Conservation (phyloP, 2,888 invertebrate genomes). For the Chloroclysta siterata region DNA sequence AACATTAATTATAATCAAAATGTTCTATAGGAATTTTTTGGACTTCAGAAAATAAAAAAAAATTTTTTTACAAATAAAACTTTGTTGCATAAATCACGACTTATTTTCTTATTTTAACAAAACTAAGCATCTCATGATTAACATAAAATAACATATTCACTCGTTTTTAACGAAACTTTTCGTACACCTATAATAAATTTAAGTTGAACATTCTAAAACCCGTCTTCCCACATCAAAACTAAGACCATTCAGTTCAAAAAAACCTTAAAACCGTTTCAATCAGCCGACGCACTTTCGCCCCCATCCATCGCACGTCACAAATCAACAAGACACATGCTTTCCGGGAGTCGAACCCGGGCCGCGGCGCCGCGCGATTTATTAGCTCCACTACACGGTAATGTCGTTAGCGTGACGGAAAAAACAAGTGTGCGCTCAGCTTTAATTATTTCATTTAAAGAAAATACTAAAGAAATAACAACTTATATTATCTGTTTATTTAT, state of each 20-base stretch:
- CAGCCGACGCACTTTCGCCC: slow-evolving; percentile 47
- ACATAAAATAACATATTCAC: no score
- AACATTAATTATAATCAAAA: no score
- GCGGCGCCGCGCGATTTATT: slow-evolving; percentile 74
- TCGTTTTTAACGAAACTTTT: neutral
- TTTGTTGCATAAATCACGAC: no score
- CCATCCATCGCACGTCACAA: slow-evolving; percentile 76
- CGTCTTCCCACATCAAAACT: slow-evolving; percentile 8
- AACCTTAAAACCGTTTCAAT: slow-evolving; percentile 31
- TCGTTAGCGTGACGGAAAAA: slow-evolving; percentile 59
- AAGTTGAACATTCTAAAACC: neutral
- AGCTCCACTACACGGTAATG: slow-evolving; percentile 66
- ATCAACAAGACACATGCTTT: slow-evolving; percentile 81
- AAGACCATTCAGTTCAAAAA: slow-evolving; percentile 9
- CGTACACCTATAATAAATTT: neutral
- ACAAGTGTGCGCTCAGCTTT: slow-evolving; percentile 39
- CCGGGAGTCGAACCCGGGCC: slow-evolving; percentile 68
- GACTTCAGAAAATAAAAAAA: no score
- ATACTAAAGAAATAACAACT: neutral
- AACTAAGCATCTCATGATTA: no score
- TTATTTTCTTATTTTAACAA: no score
- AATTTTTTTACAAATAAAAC: no score
- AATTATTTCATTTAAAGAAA: slow-evolving; percentile 20
- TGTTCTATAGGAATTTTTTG: no score
- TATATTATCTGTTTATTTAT: no score